Conservation (phyloP, 2,113 vertebrate genomes). For the Cyanoliseus patagonus region DNA sequence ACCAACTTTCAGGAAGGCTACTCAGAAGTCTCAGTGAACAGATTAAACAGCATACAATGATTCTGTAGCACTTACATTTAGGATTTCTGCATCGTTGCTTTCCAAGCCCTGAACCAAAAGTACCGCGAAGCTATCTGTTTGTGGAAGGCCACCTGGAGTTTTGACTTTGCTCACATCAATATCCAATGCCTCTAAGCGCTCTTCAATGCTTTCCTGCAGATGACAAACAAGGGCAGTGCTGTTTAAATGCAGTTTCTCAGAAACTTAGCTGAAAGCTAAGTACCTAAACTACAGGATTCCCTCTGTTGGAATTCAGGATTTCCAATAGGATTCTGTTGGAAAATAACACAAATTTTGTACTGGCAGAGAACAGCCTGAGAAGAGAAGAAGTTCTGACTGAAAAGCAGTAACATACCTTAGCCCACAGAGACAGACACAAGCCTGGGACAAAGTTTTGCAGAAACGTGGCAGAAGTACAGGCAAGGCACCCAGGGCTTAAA, state of each 20-base stretch:
- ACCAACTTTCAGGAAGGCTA: background rate
- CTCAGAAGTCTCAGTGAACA: background rate
- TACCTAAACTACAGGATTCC: background rate
- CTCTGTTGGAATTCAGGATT: background rate
- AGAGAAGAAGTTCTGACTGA: background rate
- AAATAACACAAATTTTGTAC: background rate
- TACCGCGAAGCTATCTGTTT: constrained; percentile 90
- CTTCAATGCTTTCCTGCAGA: constrained; percentile 87
- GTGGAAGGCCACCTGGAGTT: constrained; percentile 77
- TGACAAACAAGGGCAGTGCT: background rate
- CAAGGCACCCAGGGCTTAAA: background rate
- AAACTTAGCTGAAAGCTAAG: background rate
- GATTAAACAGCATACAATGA: background rate
- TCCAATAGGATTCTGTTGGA: background rate
- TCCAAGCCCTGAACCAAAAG: constrained; percentile 93
- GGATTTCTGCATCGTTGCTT: constrained; percentile 87
- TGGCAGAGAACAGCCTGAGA: background rate
- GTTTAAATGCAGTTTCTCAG: background rate
- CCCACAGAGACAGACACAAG: background rate
- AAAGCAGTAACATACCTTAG: background rate
- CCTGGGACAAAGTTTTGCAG: background rate
- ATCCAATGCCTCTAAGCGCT: constrained; percentile 88
- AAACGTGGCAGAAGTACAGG: background rate
- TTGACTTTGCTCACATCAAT: constrained; percentile 78
- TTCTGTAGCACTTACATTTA: constrained; percentile 84